Evolutionary conservation across 2,113 vertebrate species (phyloP).

Genomic region (Ifrita kowaldi): DNA sequence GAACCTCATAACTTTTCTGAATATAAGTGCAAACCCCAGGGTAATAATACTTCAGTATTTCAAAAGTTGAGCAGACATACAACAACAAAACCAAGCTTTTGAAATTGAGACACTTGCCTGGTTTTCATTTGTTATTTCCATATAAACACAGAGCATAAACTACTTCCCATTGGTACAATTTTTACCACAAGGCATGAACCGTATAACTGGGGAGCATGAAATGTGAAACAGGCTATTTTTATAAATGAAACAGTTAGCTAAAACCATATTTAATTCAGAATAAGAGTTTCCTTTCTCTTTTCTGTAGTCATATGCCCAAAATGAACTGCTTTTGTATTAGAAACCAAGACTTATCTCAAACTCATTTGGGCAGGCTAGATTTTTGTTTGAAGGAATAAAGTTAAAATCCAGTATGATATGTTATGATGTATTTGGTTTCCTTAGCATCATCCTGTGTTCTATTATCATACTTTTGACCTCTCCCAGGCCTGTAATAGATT

Average conservation of each 20-base stretch:
- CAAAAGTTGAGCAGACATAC: slow-evolving; percentile 26
- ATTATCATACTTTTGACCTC: neutral
- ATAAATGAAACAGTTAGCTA: neutral
- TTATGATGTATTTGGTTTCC: neutral
- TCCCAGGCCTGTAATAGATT: neutral
- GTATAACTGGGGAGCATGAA: slow-evolving; percentile 12
- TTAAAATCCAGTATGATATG: neutral
- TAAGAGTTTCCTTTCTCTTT: neutral
- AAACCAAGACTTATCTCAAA: neutral
- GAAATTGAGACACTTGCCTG: slow-evolving; percentile 32
- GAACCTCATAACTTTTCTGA: slow-evolving; percentile 42
- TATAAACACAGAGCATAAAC: slow-evolving; percentile 10
- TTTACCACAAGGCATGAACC: slow-evolving; percentile 18
- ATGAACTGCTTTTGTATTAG: neutral
- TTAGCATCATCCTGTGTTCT: neutral
- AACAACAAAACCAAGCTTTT: slow-evolving; percentile 42
- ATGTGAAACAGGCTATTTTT: slow-evolving; percentile 38
- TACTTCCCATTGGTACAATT: slow-evolving; percentile 25
- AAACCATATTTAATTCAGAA: neutral
- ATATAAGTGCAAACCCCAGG: slow-evolving; percentile 21
- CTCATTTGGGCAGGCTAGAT: neutral
- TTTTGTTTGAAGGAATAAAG: neutral
- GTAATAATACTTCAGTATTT: slow-evolving; percentile 39
- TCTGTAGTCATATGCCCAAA: neutral
- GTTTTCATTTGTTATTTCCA: slow-evolving; percentile 60